Evolutionary conservation across 2,888 invertebrate species (phyloP), one percentile per base, ranked within the genome.

Genomic region (Aphidius colemani): DNA sequence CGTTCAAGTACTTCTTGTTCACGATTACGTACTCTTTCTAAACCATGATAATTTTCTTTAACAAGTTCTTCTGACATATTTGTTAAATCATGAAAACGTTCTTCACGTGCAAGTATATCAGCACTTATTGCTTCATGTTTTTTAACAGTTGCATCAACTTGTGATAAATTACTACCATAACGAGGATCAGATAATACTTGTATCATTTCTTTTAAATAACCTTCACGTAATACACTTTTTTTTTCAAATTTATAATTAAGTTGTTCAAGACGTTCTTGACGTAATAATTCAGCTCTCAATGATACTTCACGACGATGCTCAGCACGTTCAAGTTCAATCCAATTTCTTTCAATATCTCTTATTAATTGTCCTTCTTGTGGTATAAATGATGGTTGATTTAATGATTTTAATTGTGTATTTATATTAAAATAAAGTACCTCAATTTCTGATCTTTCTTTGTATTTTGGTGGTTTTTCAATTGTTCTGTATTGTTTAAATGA

Each of bases 111-210:
- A 61, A 97, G 85, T 63, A 98, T 98, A 79, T 98, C 98, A 0
- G 98, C 97, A 67, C 95, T 94, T 68, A 98, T 96, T 11, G 98
- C 98, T 83, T 98, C 98, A 80, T 98, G 98, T 78, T 98, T 98
- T 85, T 98, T 98, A 49, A 98, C 90, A 0, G 97, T 96, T 1
- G 98, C 98, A 81, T 98, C 98, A 0, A 98, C 96, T 80, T 98
- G 96, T 0, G 93, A 88, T 71, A 97, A 84, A 84, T 93, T 94
- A 72, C 92, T 92, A 2, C 94, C 94, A 83, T 96, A 96, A 63
- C 95, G 88, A 1, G 95, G 93, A 85, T 96, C 96, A 0, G 93
- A 93, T 13, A 98, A 84, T 11, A 98, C 96, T 81, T 94, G 94
- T 71, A 94, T 95, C 97, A 98, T 98, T 84, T 98, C 98, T 83